Conservation (phyloP, 2,113 vertebrate genomes). For the Todiramphus chloris region DNA sequence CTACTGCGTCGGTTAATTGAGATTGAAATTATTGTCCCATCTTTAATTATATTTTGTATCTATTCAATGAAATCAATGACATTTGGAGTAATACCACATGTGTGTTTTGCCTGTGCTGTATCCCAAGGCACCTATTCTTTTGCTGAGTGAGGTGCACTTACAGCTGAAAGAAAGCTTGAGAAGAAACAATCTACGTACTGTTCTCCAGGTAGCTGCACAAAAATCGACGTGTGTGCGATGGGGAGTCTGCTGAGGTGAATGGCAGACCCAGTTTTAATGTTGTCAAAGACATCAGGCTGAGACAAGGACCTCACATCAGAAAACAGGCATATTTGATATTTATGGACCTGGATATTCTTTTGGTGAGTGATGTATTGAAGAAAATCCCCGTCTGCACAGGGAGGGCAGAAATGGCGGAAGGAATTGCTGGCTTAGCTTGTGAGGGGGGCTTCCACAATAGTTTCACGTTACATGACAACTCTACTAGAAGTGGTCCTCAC, state of each 20-base stretch:
- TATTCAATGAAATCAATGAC: accelerated
- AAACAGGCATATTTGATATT: neutral
- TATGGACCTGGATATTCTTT: neutral
- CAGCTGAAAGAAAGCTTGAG: neutral
- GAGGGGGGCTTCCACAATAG: neutral
- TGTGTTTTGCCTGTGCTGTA: neutral
- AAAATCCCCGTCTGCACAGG: neutral
- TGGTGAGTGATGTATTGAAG: neutral
- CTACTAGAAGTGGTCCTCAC: neutral
- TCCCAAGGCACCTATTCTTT: neutral
- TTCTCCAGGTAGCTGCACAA: neutral
- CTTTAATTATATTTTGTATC: neutral
- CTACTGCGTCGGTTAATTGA: neutral
- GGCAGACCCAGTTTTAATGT: neutral
- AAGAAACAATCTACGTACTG: neutral
- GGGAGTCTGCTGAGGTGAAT: neutral
- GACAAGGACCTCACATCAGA: neutral
- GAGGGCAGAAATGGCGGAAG: neutral
- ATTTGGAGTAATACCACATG: neutral
- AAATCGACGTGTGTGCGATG: accelerated
- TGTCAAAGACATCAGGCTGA: neutral
- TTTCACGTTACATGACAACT: neutral
- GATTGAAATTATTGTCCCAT: neutral
- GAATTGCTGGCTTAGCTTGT: neutral
- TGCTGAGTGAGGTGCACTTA: neutral